Evolutionary conservation across 2,888 invertebrate genomes (phyloP).

Genomic region (Nineta flava): DNA sequence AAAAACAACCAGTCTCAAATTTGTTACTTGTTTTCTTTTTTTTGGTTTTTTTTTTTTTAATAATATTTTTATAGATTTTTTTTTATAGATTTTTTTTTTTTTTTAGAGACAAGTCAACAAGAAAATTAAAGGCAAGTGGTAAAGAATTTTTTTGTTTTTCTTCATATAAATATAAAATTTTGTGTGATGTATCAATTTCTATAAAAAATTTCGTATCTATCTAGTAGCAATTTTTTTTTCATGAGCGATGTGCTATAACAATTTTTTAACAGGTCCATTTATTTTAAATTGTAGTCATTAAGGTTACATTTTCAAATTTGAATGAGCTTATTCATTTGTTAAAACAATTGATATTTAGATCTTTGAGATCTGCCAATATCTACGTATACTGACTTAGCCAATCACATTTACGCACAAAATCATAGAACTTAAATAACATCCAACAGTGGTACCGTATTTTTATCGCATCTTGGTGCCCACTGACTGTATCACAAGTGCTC

Average conservation of each 20-base stretch:
- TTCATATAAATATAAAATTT: background rate
- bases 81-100: background rate
- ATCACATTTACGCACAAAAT: too few relatives aligned
- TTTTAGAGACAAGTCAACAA: constrained; percentile 1
- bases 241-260: background rate
- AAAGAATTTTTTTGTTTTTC: background rate
- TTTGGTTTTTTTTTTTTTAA: too few relatives aligned
- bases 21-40: background rate
- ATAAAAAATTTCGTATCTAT: background rate
- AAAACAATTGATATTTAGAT: too few relatives aligned
- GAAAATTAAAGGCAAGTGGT: constrained; percentile 1
- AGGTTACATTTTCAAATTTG: background rate
- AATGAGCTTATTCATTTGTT: too few relatives aligned
- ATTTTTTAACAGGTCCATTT: background rate
- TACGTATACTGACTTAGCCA: too few relatives aligned
- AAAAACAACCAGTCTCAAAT: background rate
- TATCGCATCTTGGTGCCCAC: too few relatives aligned
- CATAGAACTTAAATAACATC: too few relatives aligned
- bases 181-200: background rate
- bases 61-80: too few relatives aligned
- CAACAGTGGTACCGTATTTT: too few relatives aligned
- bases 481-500: too few relatives aligned
- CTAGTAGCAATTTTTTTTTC: background rate
- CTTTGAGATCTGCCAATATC: too few relatives aligned
- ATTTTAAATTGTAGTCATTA: background rate